These are phyloP conservation scores for Ctena decussata DNA, from an alignment of 2,888 invertebrate species.

Conservation along the genomic window DNA sequence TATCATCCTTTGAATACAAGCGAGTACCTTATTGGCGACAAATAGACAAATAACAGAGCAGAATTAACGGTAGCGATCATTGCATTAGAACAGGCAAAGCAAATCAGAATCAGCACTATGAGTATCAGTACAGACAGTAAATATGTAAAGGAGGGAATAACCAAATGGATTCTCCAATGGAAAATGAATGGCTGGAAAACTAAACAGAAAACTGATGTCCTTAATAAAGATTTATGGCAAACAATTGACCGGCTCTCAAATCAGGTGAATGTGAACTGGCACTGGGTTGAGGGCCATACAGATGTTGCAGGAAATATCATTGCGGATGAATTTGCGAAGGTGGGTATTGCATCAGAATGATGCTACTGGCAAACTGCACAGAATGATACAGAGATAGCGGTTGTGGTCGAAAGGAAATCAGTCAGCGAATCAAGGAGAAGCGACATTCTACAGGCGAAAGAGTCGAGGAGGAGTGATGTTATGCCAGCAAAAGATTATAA, in stretches of 20 bases:
- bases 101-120: background rate
- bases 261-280: background rate
- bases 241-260: background rate
- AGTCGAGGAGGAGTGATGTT: background rate
- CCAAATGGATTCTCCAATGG: background rate
- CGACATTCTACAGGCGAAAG: background rate
- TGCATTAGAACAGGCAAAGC: background rate
- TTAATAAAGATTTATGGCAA: background rate
- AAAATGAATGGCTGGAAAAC: background rate
- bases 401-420: background rate
- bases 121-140: background rate
- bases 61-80: background rate
- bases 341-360: background rate
- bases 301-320: background rate
- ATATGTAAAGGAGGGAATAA: background rate
- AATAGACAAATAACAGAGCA: background rate
- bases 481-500: background rate
- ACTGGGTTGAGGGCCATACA: background rate
- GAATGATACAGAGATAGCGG: background rate
- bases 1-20: background rate
- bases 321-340: background rate
- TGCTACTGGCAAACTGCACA: background rate
- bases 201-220: background rate
- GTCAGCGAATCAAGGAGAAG: background rate
- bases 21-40: background rate